Base-by-base conservation (phyloP, 2,888 invertebrate species). In the Zelleria hepariella region DNA sequence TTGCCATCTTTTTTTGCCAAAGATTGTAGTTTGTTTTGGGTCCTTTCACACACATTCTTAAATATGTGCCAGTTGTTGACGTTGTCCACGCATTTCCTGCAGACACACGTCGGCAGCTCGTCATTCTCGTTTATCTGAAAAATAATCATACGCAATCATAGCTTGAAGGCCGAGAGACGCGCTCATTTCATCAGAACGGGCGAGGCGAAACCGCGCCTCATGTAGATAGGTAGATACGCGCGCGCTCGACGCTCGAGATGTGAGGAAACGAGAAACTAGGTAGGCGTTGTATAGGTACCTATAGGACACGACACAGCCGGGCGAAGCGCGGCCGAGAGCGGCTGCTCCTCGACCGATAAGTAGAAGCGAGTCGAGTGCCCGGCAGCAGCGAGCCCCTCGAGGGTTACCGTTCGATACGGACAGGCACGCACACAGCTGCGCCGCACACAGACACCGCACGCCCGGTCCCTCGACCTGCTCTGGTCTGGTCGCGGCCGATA, bases 41-140 rank as follows among this genome's bases (percentile, higher is more conserved):
- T 91, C 71, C 89, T 89, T 67, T 90, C 86, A 80, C 93, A 94
- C 23, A 89, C 82, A 73, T 89, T 85, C 77, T 91, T 93, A 82
- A 92, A 94, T 64, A 83, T 78, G 71, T 92, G 90, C 93, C 93
- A 94, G 73, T 90, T 90, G 71, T 92, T 91, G 67, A 94, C 90
- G 82, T 90, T 92, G 68, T 85, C 86, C 68, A 91, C 75, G 72
- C 94, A 94, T 69, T 88, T 86, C 67, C 84, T 85, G 78, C 94
- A 94, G 74, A 93, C 90, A 78, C 91, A 86, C 21, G 91, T 92
- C 24, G 93, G 91, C 72, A 93, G 72, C 70, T 89, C 91, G 77
- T 94, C 93, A 75, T 89, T 86, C 67, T 86, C 77, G 67, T 79
- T 86, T 75, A 93, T 91, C 93, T 93, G 90, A 70, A 90, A 90